Base-by-base conservation (phyloP, 2,888 invertebrate genomes). In the Pteria penguin region DNA sequence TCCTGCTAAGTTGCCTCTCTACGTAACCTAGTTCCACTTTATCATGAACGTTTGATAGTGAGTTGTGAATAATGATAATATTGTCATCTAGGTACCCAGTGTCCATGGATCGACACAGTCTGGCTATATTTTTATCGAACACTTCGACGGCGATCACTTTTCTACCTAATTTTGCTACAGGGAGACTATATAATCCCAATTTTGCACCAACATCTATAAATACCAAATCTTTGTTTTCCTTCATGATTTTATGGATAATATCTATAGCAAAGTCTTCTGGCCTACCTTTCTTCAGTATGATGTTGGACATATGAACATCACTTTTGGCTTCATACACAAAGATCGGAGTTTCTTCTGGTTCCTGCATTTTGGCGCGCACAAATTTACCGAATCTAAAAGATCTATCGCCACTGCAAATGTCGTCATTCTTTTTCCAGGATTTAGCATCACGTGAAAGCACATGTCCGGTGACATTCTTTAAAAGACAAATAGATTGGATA, bases 131-230 rank as follows among this genome's bases (percentile, higher is more conserved):
- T 33, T 32, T 68, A 0, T 36, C 32, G 18, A 68, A 57, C 32
- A 57, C 57, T 57, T 68, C 68, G 18, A 68, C 68, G 8, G 57
- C 57, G 26, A 68, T 57, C 3, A 68, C 68, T 4, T 33, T 29
- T 22, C 32, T 22, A 5, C 68, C 68, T 8, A 55, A 22, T 5
- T 68, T 68, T 14, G 68, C 68, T 4, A 68, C 33, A 57, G 68
- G 32, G 18, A 68, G 14, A 8, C 57, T 26, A 57, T 57, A 57
- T 3, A 68, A 55, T 11, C 68, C 68, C 32, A 68, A 32, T 18
- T 68, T 68, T 1, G 68, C 68, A n/a, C 68, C 68, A 1, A 68
- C 5, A n/a, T 68, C 68, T 24, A 68, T 24, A 45, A 68, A 68
- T 18, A 57, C 57, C 26, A 65, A 31, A 5, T 32, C 63, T 31